Base-by-base conservation (phyloP, 2,113 vertebrate genomes). In the Calcarius ornatus region DNA sequence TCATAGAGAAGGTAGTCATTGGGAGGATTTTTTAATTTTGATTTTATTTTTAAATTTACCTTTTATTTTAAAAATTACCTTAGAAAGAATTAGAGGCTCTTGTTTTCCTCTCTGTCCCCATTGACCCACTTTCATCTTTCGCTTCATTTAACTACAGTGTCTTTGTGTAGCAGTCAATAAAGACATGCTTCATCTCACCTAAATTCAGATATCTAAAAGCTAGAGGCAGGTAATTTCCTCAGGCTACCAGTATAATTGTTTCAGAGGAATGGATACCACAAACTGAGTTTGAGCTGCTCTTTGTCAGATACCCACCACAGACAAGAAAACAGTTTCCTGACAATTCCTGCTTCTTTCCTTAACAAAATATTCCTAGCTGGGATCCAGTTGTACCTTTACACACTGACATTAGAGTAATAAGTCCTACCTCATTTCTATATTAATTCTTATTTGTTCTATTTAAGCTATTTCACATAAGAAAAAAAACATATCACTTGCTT, bases 141-240 rank as follows among this genome's bases (percentile, higher is more conserved):
- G 2, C 59, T 94, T 95, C 73, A 81, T 87, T 96, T 85, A 92
- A 75, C 70, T 60, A 43, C 78, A 92, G 31, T 57, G 70, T 33
- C 51, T 92, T 81, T 89, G 57, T 84, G 78, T 68, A 91, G 50
- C 24, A 81, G 69, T 71, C 84, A 94, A 79, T 89, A 94, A 86
- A 54, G 84, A 43, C 57, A 87, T 85, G 90, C 78, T 96, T 91
- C 85, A 84, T 91, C 78, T 89, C 87, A 75, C 70, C 70, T 84
- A 68, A 91, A 71, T 90, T 87, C 90, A 81, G 73, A 79, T 56
- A 64, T n/a, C 35, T 85, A 56, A 82, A 88, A 82, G 18, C 47
- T 64, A 82, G 35, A 88, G 43, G 53, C 57, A 90, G 59, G 53
- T 64, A 43, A 93, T 86, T 76, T 88, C 63, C 48, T 93, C 60